Base-by-base conservation (phyloP, 2,888 invertebrate genomes). In the Tortrix viridana region DNA sequence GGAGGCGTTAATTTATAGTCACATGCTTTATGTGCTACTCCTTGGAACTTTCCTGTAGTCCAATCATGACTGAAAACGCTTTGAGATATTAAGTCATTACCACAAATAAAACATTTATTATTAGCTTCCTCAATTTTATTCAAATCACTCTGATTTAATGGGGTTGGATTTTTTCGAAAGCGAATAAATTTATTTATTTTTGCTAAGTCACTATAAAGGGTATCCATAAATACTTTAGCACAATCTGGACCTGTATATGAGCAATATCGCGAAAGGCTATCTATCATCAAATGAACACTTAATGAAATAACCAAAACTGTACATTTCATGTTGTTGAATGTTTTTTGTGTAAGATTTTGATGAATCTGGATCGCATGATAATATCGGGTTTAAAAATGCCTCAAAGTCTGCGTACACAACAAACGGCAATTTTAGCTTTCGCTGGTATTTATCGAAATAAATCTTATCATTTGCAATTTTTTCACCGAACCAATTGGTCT, bases 391-490 rank as follows among this genome's bases (percentile, higher is more conserved):
- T 54, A 73, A 59, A 65, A 74, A 69, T 6, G 70, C 60, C 49
- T 71, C 71, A 59, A 72, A 73, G 53, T 73, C 65, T n/a, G 70
- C 69, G 60, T 72, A 71, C 7, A 69, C 26, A 26, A 69, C 70
- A 60, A 71, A 72, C 7, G 71, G 68, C 18, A 69, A 50, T 37
- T 64, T 60, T 14, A 61, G 12, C 55, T 66, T 69, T 38, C 58
- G 65, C 6, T 67, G 16, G 48, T 49, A 71, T 12, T 63, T 63
- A 37, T 69, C 61, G 66, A 69, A 72, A 14, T 37, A 48, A 44
- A 71, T 22, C 38, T 43, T 69, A 57, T 69, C 48, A 22, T 66
- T 69, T 16, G 22, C 7, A 16, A 22, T 16, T 38, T 53, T 38
- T 19, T 41, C n/a, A 22, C 43, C 43, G 16, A 41, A 37, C 32